These are phyloP conservation scores for Hypotaenidia okinawae DNA, from an alignment of 2,797 vertebrate species.

Conservation along the genomic window DNA sequence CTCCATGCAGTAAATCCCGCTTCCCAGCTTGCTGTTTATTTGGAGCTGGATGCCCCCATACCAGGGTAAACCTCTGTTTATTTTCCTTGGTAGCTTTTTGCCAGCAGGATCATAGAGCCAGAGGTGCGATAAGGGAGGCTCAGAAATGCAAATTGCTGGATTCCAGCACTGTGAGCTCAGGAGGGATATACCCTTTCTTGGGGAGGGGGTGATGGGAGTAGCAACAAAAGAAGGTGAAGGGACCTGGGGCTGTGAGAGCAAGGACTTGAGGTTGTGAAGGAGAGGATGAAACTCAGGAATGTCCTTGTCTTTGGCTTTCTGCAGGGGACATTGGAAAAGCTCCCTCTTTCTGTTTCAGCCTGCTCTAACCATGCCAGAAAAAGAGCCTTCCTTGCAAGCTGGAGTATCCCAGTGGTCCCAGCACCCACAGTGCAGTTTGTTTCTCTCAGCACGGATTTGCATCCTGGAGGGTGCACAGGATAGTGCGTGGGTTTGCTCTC, in stretches of 20 bases:
- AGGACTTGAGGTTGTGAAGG: background rate
- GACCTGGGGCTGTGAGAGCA: background rate
- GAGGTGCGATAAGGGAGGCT: background rate
- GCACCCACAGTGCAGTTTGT: background rate
- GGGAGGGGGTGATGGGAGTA: background rate
- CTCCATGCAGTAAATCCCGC: background rate
- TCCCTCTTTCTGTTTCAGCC: constrained; percentile 40
- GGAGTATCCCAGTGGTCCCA: background rate
- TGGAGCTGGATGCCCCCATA: background rate
- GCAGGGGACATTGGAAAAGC: constrained; percentile 33
- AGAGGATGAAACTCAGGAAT: background rate
- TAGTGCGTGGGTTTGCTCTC: background rate
- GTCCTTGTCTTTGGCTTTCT: background rate
- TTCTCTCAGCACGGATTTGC: background rate
- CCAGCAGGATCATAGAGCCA: background rate
- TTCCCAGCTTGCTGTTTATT: background rate
- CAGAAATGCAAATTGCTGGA: background rate
- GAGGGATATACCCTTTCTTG: background rate
- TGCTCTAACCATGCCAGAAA: background rate
- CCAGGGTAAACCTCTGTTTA: background rate
- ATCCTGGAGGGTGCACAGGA: background rate
- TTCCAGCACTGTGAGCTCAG: background rate
- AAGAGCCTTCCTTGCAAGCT: background rate
- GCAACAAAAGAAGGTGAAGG: background rate
- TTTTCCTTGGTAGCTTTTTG: background rate